phyloP scores from a whole-genome alignment of 2,797 vertebrate genomes.

The Chromis chromis region DNA sequence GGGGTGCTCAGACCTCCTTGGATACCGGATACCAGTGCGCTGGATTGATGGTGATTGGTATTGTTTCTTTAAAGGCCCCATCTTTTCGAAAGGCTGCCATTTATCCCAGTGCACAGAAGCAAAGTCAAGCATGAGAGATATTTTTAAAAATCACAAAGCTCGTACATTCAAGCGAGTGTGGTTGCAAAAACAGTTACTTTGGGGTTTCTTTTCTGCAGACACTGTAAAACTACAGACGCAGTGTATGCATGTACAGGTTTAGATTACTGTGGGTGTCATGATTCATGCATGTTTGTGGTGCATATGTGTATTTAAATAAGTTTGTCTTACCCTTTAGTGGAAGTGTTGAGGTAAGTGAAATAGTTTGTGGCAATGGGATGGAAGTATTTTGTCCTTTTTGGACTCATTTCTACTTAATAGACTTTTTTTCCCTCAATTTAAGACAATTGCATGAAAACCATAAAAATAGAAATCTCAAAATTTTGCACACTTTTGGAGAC shows the following conservation, averaged over 20 bases:
- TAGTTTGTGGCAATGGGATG: background rate
- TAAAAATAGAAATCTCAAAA: too few species aligned
- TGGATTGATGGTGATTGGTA: constrained; percentile 72
- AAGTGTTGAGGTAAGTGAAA: background rate
- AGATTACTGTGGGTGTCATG: background rate
- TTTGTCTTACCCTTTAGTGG: background rate
- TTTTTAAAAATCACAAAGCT: constrained; percentile 9
- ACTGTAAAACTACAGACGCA: background rate
- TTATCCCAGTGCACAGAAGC: constrained; percentile 40
- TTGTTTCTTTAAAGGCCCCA: constrained; percentile 57
- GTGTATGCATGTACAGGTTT: background rate
- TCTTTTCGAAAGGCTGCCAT: constrained; percentile 50
- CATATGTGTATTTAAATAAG: background rate
- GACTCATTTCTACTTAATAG: too few species aligned
- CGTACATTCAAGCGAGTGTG: background rate
- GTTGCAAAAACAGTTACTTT: background rate
- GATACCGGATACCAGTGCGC: constrained; percentile 73
- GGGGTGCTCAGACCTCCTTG: constrained; percentile 73
- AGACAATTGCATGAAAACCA: too few species aligned
- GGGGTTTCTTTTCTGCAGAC: background rate
- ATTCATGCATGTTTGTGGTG: background rate
- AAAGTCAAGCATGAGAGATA: constrained; percentile 25
- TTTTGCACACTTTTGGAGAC: too few species aligned
- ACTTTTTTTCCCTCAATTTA: too few species aligned
- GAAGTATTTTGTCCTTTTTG: background rate